Base-by-base conservation (phyloP, 2,888 invertebrate genomes). In the Xylota segnis region DNA sequence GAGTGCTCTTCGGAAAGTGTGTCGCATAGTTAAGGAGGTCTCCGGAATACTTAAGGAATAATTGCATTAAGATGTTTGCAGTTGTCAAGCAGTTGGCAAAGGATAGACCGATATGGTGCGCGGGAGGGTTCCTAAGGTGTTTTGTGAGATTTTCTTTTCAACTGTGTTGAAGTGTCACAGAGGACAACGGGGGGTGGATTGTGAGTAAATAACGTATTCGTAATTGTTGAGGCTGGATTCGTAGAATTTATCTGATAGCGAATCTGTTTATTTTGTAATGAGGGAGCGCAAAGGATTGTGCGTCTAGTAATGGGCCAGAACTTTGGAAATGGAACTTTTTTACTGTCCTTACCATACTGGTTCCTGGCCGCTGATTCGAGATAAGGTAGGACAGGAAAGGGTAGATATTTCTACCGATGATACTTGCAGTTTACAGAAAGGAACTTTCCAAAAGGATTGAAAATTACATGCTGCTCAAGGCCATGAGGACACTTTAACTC, bases 1-100 rank as follows among this genome's bases (percentile, higher is more conserved):
- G 72, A 83, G 70, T 70, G 52, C 70, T 59, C 27, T 63, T 56
- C 12, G 45, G 61, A 75, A 84, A 79, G 63, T 68, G 66, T 79
- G 68, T 79, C 78, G 72, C 61, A 59, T 45, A 47, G 66, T 71
- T 40, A 54, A 83, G 63, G 34, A 54, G 52, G 29, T 72, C 59
- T 16, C 40, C 9, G 59, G 16, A 40, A 54, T 78, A 29, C 23
- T 59, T 43, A 12, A 27, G 40, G 68, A 54, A 54, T 78, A 78
- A 78, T 77, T 47, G 61, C 58, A 72, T 78, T 78, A 34, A 72
- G 61, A 66, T 59, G 37, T 56, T 58, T 65, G 50, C 71, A 63
- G 34, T 18, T 66, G 10, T 7, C 16, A n/a, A 40, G 40, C 40
- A 40, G 40, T 12, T 43, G 1, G 5, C 14, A 43, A 43, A 43